Base-by-base conservation (phyloP, 1,140 invertebrate species). In the Drosophila cardini region DNA sequence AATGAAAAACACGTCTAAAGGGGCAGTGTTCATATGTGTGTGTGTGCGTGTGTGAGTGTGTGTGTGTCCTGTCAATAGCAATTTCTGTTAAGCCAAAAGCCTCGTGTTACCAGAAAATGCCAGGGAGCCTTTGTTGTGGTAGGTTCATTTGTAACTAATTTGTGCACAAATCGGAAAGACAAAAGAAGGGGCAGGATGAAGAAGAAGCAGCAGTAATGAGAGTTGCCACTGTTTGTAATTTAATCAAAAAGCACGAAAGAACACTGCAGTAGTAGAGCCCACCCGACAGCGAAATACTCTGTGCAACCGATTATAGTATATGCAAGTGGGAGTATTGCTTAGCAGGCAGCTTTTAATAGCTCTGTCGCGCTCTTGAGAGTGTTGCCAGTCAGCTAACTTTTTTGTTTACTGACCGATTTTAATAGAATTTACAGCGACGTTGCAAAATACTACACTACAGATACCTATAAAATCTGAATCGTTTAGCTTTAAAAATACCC, bases 71-170 rank as follows among this genome's bases (percentile, higher is more conserved):
- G 71, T 73, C 57, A 55, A 36, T 74, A 72, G 52, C 46, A 64
- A 62, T 57, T 60, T 58, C 55, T 62, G 64, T 67, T 43, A 40
- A 60, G 64, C 45, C 30, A 43, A n/a, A n/a, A 72, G 82, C 78
- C 75, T 86, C 76, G 75, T 86, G 83, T 85, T 85, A 82, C 82
- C 16, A 69, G 21, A 26, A 26, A 81, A 40, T 46, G 32, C 64
- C 50, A 53, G 26, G 60, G 5, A 43, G 50, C 71, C 68, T 83
- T 89, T 89, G 84, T 89, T 89, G 84, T 84, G 64, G 84, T 89
- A 80, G 84, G 73, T 71, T 89, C 85, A 78, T 80, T 89, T 89
- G 84, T 89, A 76, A 89, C 84, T 89, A 90, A 89, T 89, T 84
- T 87, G 80, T 89, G 84, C 84, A 87, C 42, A 79, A 73, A 77